A percentile compares a stretch with the other conserved stretches of the same genome.
phyloP scores from a whole-genome alignment of 2,888 invertebrate species.

The Colletes collaris region DNA sequence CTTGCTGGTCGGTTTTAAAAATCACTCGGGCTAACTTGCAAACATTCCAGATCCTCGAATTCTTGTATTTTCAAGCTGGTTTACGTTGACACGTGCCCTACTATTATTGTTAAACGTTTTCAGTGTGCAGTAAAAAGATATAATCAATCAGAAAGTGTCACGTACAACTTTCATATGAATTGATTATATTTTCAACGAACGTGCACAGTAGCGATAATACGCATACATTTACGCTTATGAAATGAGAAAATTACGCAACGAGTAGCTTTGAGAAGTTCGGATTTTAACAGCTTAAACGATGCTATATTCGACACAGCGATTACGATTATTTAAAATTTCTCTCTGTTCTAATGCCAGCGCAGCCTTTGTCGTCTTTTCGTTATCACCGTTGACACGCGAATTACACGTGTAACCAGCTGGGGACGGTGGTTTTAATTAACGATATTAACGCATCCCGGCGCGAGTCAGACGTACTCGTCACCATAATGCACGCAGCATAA shows the following conservation, averaged over 20 bases:
- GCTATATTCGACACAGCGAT: neutral
- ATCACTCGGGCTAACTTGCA: constrained; percentile 30
- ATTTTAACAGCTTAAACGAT: too few relatives aligned
- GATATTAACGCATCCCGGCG: constrained; percentile 54
- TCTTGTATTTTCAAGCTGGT: too few relatives aligned
- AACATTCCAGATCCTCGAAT: constrained; percentile 1
- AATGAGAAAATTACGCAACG: too few relatives aligned
- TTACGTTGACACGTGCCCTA: too few relatives aligned
- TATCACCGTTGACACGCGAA: constrained; percentile 41
- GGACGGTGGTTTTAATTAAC: constrained; percentile 61
- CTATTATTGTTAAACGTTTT: too few relatives aligned
- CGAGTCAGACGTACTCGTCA: constrained; percentile 6
- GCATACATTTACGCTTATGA: too few relatives aligned
- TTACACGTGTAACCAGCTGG: constrained; percentile 8
- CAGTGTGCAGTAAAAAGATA: too few relatives aligned
- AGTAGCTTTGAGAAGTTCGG: too few relatives aligned
- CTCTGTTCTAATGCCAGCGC: constrained; percentile 8
- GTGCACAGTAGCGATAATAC: too few relatives aligned
- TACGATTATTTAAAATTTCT: constrained; percentile 19
- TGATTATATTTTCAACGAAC: too few relatives aligned
- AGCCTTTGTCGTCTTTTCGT: constrained; percentile 2
- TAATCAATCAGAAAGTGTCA: too few relatives aligned
- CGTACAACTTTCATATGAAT: too few relatives aligned
- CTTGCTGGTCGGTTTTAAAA: constrained; percentile 33
- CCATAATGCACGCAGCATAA: constrained; percentile 4